phyloP scores from a whole-genome alignment of 2,113 vertebrate genomes.

The Piprites chloris region DNA sequence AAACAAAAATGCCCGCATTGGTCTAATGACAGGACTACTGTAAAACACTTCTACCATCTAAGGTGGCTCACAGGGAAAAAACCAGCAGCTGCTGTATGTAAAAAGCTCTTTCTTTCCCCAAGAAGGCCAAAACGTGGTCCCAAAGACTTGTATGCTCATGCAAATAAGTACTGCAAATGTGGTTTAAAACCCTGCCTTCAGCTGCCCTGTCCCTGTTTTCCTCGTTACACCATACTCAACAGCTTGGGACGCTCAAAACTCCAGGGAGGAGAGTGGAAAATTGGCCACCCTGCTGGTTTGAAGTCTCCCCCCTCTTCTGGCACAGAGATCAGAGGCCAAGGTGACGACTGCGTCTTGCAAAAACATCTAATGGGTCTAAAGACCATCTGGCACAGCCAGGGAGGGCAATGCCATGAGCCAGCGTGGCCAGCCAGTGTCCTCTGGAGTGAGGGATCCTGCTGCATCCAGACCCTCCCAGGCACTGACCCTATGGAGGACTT shows the following conservation, averaged over 20 bases:
- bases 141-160: background rate
- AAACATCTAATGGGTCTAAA: background rate
- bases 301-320: background rate
- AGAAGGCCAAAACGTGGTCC: background rate
- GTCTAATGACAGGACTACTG: background rate
- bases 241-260: background rate
- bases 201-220: background rate
- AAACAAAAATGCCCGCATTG: background rate
- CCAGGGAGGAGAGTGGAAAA: background rate
- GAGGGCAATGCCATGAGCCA: background rate
- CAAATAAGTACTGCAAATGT: background rate
- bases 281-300: background rate
- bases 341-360: background rate
- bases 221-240: background rate
- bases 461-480: background rate
- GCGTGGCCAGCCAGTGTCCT: background rate
- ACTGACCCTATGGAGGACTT: fast-evolving
- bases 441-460: fast-evolving
- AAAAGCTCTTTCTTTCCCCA: background rate
- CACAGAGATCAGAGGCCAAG: background rate
- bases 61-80: background rate
- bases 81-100: background rate
- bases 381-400: background rate
- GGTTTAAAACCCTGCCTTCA: background rate
- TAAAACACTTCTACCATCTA: background rate